Conservation (phyloP, 1,140 invertebrate species). For the Himalopsyche phryganea region DNA sequence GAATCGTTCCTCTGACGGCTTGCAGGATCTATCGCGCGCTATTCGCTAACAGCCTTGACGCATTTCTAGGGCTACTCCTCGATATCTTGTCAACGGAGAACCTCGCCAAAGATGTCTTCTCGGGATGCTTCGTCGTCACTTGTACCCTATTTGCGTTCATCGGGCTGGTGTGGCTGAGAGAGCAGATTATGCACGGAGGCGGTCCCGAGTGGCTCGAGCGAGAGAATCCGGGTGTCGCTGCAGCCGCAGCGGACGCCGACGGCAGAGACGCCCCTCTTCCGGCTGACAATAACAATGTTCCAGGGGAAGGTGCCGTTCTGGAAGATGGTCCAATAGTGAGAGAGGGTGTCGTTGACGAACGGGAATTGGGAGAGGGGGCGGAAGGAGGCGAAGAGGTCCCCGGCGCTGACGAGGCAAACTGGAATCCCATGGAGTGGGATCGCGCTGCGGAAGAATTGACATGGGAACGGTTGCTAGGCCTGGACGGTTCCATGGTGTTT, state of each 20-base stretch:
- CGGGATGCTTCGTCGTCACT: constrained; percentile 94
- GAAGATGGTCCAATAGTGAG: constrained; percentile 32
- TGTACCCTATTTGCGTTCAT: constrained; percentile 97
- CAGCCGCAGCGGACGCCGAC: constrained; percentile 35
- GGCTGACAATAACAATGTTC: constrained; percentile 40
- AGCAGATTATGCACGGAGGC: constrained; percentile 96
- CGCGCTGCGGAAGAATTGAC: constrained; percentile 95
- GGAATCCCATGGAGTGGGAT: constrained; percentile 99
- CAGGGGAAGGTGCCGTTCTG: constrained; percentile 30
- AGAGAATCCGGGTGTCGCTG: constrained; percentile 52
- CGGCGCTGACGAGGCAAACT: constrained; percentile 85
- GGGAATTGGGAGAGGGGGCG: constrained; percentile 48
- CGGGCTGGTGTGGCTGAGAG: constrained; percentile 92
- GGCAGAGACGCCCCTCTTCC: constrained; percentile 38
- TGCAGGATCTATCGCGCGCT: constrained; percentile 91
- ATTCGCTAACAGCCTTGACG: constrained; percentile 84
- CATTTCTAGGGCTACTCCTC: constrained; percentile 80
- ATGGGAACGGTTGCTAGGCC: constrained; percentile 92
- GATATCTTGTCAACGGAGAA: constrained; percentile 93
- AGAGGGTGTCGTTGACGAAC: constrained; percentile 38
- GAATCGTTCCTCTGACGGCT: constrained; percentile 95
- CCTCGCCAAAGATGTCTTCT: constrained; percentile 87
- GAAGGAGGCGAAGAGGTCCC: constrained; percentile 46
- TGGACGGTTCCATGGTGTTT: constrained; percentile 96
- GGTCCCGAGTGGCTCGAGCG: constrained; percentile 92